phyloP scores from a whole-genome alignment of 2,888 invertebrate genomes.

The Drosophila pseudotalamancana region DNA sequence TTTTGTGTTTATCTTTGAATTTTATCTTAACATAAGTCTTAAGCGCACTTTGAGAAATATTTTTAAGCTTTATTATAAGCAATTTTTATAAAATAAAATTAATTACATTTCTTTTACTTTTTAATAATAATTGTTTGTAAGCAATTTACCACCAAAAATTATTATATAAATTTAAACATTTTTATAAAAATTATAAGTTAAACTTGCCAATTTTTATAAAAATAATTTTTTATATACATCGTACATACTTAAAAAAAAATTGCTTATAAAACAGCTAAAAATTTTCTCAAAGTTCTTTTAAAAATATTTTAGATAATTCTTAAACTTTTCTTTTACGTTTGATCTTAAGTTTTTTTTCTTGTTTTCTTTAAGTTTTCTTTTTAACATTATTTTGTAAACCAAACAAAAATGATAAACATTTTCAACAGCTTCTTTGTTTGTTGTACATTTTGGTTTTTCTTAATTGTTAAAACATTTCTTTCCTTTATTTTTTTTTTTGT shows the following conservation, averaged over 20 bases:
- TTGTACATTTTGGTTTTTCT: constrained; percentile 68
- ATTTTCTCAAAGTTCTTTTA: constrained; percentile 11
- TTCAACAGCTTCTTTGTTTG: constrained; percentile 46
- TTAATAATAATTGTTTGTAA: too few species aligned
- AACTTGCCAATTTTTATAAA: too few species aligned
- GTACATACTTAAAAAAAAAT: constrained; percentile 7
- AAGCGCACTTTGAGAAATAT: constrained; percentile 27
- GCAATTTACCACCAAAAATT: too few species aligned
- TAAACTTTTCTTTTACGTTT: constrained; percentile 24
- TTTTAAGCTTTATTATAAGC: constrained; percentile 1
- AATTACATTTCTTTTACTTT: too few species aligned
- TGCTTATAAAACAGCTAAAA: constrained; percentile 15
- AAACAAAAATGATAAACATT: constrained; percentile 39
- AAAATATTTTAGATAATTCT: constrained; percentile 30
- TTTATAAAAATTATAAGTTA: too few species aligned
- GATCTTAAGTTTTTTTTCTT: constrained; percentile 10
- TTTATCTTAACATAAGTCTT: constrained; percentile 23
- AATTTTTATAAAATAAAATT: constrained; percentile 1
- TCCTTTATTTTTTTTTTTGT: not conserved
- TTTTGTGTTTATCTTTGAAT: constrained; percentile 6
- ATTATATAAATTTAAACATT: too few species aligned
- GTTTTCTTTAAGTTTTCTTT: constrained; percentile 19
- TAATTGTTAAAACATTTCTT: constrained; percentile 29
- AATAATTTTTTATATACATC: too few species aligned
- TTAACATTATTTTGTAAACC: constrained; percentile 56